Evolutionary conservation across 2,797 vertebrate genomes (phyloP).

Genomic region (Tokudaia tokunoshimensis): DNA sequence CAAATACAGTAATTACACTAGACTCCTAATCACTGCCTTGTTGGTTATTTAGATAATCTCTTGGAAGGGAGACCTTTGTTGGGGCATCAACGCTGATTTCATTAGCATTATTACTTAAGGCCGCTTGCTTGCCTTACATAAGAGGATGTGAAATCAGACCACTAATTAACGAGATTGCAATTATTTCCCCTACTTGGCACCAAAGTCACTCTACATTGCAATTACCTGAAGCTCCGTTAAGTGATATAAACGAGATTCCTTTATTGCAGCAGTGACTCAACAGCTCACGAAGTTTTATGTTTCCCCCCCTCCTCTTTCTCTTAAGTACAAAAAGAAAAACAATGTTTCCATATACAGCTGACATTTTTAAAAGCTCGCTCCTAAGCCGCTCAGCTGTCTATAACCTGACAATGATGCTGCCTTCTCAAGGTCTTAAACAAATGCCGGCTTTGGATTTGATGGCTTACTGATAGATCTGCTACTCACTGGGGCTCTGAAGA

Average conservation of each 20-base stretch:
- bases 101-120: constrained; percentile 81
- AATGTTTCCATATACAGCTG: not conserved
- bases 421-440: not conserved
- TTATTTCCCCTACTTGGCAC: constrained; percentile 82
- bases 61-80: constrained; percentile 80
- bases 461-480: not conserved
- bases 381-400: not conserved
- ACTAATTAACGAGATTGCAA: constrained; percentile 81
- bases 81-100: constrained; percentile 77
- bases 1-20: constrained; percentile 76
- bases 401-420: not conserved
- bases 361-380: constrained; percentile 26
- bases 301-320: not conserved
- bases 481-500: not conserved
- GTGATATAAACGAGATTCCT: constrained; percentile 74
- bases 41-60: constrained; percentile 81
- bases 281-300: constrained; percentile 74
- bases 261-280: constrained; percentile 66
- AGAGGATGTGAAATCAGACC: constrained; percentile 84
- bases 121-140: constrained; percentile 77
- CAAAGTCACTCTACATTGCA: constrained; percentile 79
- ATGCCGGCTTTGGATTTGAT: not conserved
- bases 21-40: constrained; percentile 72
- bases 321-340: constrained; percentile 28
- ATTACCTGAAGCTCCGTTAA: constrained; percentile 82